Conservation (phyloP, 2,888 invertebrate genomes). For the Lamproptera curius region DNA sequence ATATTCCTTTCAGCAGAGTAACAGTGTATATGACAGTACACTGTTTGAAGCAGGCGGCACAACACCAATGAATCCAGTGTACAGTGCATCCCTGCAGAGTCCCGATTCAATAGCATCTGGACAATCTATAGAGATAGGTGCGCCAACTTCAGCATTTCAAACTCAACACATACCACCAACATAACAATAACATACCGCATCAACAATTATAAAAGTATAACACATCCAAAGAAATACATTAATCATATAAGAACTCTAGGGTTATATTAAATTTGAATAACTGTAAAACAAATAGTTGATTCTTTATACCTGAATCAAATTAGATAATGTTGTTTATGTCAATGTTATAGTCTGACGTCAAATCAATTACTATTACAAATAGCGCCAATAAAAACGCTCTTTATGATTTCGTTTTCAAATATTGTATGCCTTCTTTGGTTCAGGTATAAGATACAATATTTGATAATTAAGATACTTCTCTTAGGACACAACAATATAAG, state of each 20-base stretch:
- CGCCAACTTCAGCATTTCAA: constrained; percentile 40
- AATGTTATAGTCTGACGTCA: too few relatives aligned
- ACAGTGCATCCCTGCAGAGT: constrained; percentile 84
- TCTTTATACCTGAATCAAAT: too few relatives aligned
- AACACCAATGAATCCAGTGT: constrained; percentile 82
- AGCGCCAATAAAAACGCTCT: too few relatives aligned
- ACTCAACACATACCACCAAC: constrained; percentile 56
- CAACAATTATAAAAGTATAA: constrained; percentile 22
- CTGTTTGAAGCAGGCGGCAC: constrained; percentile 82
- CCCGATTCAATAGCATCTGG: constrained; percentile 83
- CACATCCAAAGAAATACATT: constrained; percentile 44
- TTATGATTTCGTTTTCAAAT: too few relatives aligned
- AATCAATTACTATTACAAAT: too few relatives aligned
- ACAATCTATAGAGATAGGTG: constrained; percentile 62
- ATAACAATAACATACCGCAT: constrained; percentile 44
- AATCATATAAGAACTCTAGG: constrained; percentile 28
- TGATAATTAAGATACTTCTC: too few relatives aligned
- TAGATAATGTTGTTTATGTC: too few relatives aligned
- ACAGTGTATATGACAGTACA: constrained; percentile 85
- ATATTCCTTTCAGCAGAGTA: constrained; percentile 73
- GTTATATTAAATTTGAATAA: too few relatives aligned
- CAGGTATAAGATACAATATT: too few relatives aligned
- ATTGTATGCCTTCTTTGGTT: too few relatives aligned
- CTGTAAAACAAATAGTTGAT: constrained; percentile 21
- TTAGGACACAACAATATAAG: too few relatives aligned